These are phyloP conservation scores for Lissonota sp. DNA, from an alignment of 2,888 invertebrate species.

Conservation along the genomic window DNA sequence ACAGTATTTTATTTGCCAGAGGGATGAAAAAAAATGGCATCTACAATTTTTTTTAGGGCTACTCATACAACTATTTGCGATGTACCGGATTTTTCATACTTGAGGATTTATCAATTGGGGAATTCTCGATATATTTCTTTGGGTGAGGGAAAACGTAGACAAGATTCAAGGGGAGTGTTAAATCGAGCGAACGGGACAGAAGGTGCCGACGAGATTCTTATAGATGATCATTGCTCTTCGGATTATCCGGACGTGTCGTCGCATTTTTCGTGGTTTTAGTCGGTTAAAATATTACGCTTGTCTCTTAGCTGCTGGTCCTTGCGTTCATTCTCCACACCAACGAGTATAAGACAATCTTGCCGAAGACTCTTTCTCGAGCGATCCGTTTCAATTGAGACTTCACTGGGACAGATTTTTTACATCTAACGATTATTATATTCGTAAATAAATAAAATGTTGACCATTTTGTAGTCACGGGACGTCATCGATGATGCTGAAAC, in stretches of 20 bases:
- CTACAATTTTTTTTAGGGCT: conserved; percentile 12
- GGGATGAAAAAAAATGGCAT: conserved; percentile 52
- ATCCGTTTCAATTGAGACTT: conserved; percentile 40
- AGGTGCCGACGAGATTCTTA: conserved; percentile 73
- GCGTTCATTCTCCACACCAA: conserved; percentile 20
- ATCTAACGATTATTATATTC: too few species aligned
- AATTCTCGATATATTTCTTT: conserved; percentile 32
- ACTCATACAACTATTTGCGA: conserved; percentile 42
- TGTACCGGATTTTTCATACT: conserved; percentile 44
- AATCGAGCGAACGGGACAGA: conserved; percentile 77
- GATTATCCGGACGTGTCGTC: conserved; percentile 66
- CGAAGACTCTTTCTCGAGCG: conserved; percentile 21
- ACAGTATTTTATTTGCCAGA: conserved; percentile 65
- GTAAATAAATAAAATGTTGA: too few species aligned
- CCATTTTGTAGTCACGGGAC: too few species aligned
- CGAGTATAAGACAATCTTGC: conserved; percentile 23
- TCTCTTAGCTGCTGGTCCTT: conserved; percentile 51
- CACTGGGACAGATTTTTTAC: conserved; percentile 22
- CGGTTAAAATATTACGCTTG: conserved; percentile 52
- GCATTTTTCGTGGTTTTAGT: conserved; percentile 63
- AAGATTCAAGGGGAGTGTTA: conserved; percentile 70
- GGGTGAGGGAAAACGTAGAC: conserved; percentile 4
- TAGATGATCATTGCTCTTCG: conserved; percentile 68
- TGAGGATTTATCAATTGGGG: conserved; percentile 18
- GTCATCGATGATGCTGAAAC: too few species aligned